phyloP scores from a whole-genome alignment of 2,888 invertebrate genomes.

The Griposia aprilina region DNA sequence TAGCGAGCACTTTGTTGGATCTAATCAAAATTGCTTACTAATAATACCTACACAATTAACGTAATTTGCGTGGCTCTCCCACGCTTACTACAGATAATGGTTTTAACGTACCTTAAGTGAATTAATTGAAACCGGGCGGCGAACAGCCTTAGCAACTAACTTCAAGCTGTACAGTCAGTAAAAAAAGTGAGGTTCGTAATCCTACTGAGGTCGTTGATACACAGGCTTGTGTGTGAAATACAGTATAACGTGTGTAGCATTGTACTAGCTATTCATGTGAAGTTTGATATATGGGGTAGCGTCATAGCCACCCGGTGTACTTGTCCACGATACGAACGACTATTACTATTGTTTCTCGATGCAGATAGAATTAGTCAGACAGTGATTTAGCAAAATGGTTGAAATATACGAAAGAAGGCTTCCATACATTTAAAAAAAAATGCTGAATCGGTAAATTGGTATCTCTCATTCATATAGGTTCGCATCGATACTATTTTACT shows the following conservation, averaged over 20 bases:
- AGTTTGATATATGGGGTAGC: constrained; percentile 72
- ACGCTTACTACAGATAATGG: constrained; percentile 58
- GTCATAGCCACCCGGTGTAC: constrained; percentile 73
- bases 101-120: constrained; percentile 60
- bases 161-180: constrained; percentile 21
- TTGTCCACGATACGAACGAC: constrained; percentile 55
- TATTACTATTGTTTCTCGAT: constrained; percentile 61
- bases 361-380: neutral
- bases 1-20: constrained; percentile 47
- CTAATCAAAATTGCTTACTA: constrained; percentile 59
- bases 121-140: constrained; percentile 54
- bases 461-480: neutral
- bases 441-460: neutral
- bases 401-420: neutral
- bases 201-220: constrained; percentile 30
- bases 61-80: constrained; percentile 53
- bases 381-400: neutral
- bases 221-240: constrained; percentile 31
- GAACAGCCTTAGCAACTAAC: constrained; percentile 36
- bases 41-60: constrained; percentile 59
- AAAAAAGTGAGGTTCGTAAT: constrained; percentile 45
- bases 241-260: constrained; percentile 44
- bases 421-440: neutral
- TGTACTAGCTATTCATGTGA: constrained; percentile 72
- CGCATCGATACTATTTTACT: neutral